Evolutionary conservation across 2,888 invertebrate genomes (phyloP).

Genomic region (Artemia sp.): DNA sequence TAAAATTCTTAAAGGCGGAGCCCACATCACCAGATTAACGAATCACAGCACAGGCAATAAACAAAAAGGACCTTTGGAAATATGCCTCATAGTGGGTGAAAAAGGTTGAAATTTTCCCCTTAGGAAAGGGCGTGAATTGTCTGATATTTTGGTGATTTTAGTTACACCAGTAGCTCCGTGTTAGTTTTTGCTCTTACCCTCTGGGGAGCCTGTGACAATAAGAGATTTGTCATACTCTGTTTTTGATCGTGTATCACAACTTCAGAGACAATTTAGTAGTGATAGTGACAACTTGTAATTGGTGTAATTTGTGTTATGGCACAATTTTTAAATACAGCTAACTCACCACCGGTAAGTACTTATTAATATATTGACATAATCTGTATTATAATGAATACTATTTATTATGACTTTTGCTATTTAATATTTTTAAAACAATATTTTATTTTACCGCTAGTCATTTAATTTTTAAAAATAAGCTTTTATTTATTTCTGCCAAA

Average conservation of each 20-base stretch:
- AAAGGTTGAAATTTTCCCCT: background rate
- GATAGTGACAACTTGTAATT: conserved; percentile 4
- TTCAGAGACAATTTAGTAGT: background rate
- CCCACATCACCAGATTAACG: conserved; percentile 27
- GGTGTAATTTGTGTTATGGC: conserved; percentile 6
- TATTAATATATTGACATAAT: too few species aligned
- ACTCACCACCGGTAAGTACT: background rate
- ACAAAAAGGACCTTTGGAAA: conserved; percentile 16
- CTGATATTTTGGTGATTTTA: background rate
- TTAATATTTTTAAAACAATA: too few species aligned
- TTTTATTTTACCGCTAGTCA: too few species aligned
- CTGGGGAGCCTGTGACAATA: background rate
- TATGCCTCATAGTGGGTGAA: conserved; percentile 16
- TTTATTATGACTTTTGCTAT: too few species aligned
- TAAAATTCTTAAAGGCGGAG: conserved; percentile 26
- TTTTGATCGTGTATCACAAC: too few species aligned
- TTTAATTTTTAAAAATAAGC: too few species aligned
- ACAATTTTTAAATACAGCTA: background rate
- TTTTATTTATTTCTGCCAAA: too few species aligned
- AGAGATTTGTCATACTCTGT: too few species aligned
- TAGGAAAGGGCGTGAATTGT: conserved; percentile 10
- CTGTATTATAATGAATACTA: too few species aligned
- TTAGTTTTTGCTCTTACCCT: conserved; percentile 11
- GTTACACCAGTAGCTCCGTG: conserved; percentile 12
- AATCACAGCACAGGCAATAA: conserved; percentile 23